Percentiles rank a stretch among this genome's conserved stretches.
phyloP scores from a whole-genome alignment of 2,113 vertebrate species.

The Paramormyrops kingsleyae region DNA sequence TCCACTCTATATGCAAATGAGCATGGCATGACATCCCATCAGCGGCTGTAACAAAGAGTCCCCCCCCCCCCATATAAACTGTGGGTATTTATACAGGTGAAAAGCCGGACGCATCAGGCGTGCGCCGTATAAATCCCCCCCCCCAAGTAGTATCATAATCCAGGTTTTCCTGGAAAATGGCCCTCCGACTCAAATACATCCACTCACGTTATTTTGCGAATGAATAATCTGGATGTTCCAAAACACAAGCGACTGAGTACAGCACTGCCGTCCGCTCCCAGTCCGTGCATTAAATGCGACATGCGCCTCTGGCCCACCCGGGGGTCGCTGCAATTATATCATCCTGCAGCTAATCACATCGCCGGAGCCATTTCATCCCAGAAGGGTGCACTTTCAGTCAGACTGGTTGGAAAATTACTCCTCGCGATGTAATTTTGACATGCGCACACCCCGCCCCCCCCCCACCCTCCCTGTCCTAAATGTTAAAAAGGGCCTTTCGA shows the following conservation, averaged over 20 bases:
- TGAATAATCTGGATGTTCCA: neutral
- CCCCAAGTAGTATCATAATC: neutral
- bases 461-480: neutral
- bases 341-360: neutral
- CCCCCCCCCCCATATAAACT: neutral
- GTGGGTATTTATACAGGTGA: neutral
- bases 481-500: neutral
- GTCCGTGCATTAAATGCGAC: neutral
- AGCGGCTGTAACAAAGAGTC: neutral
- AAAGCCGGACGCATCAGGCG: neutral
- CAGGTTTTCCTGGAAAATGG: neutral
- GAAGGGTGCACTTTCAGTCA: neutral
- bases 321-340: neutral
- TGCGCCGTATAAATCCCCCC: neutral
- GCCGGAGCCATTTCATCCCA: neutral
- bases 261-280: neutral
- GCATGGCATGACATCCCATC: neutral
- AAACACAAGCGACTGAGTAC: neutral
- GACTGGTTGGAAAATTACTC: neutral
- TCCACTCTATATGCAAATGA: constrained; percentile 13
- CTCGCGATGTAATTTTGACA: neutral
- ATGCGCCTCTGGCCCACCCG: neutral
- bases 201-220: neutral
- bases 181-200: neutral
- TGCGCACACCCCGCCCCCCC: neutral